Percentiles rank a stretch among this genome's conserved stretches.
Evolutionary conservation across 2,797 vertebrate species (phyloP).

Genomic region (Lateolabrax maculatus): DNA sequence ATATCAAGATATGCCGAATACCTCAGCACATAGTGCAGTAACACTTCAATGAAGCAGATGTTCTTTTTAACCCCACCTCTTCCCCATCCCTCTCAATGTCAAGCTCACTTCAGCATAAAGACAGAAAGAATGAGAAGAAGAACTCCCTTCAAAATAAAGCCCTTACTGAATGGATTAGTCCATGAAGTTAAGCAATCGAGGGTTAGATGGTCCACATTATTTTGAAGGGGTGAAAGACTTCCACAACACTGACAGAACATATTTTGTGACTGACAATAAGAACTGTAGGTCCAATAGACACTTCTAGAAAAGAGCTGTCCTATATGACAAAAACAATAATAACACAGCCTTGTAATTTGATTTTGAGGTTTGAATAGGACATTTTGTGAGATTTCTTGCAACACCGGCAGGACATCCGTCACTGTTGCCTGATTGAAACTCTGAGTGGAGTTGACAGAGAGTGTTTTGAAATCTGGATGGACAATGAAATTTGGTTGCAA

Average conservation of each 20-base stretch:
- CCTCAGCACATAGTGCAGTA: not conserved
- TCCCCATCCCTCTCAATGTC: conserved; percentile 20
- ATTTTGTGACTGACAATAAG: not conserved
- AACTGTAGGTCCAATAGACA: not conserved
- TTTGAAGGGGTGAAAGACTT: not conserved
- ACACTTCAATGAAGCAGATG: conserved; percentile 47
- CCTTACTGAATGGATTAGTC: not conserved
- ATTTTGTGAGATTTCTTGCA: not conserved
- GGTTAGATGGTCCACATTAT: not conserved
- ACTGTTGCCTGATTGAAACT: not conserved
- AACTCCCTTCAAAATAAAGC: conserved; percentile 49
- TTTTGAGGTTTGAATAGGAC: not conserved
- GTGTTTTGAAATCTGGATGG: conserved; percentile 6
- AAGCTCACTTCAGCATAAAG: not conserved
- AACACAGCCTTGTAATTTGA: not conserved
- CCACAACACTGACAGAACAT: not conserved
- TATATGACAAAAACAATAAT: not conserved
- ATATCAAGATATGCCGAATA: not conserved
- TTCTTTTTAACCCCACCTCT: conserved; percentile 52
- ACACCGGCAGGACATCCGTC: not conserved
- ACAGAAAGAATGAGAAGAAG: not conserved
- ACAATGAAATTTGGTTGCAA: not conserved
- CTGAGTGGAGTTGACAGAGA: not conserved
- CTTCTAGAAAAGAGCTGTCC: not conserved
- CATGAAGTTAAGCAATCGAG: not conserved